These are phyloP conservation scores for Amphipyra tragopoginis DNA, from an alignment of 2,888 invertebrate genomes.

Conservation along the genomic window DNA sequence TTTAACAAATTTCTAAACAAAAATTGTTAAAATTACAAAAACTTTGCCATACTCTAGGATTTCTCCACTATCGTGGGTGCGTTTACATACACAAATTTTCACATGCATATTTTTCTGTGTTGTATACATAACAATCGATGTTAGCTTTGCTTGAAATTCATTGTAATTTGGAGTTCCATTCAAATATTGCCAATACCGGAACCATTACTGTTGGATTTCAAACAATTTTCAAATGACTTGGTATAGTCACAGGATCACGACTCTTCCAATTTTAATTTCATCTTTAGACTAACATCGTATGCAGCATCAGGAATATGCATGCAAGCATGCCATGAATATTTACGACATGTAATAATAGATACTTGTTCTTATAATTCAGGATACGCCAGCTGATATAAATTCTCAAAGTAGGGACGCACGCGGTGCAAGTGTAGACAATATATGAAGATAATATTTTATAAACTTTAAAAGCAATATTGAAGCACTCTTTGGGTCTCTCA, in stretches of 20 bases:
- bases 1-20: too few species aligned
- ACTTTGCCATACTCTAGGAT: too few species aligned
- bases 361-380: constrained; percentile 62
- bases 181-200: too few species aligned
- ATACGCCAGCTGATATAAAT: constrained; percentile 69
- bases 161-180: too few species aligned
- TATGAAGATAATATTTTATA: constrained; percentile 81
- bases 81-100: too few species aligned
- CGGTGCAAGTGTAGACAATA: constrained; percentile 78
- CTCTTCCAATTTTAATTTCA: constrained; percentile 10
- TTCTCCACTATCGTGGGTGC: too few species aligned
- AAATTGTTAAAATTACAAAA: too few species aligned
- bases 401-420: constrained; percentile 65
- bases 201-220: not conserved
- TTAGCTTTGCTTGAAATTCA: too few species aligned
- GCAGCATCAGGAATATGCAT: constrained; percentile 29
- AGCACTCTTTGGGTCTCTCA: constrained; percentile 65
- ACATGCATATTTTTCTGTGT: too few species aligned
- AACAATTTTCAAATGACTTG: not conserved
- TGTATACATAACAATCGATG: too few species aligned
- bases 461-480: constrained; percentile 80
- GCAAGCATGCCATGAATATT: constrained; percentile 51
- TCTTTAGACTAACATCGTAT: constrained; percentile 7
- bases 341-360: constrained; percentile 60
- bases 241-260: not conserved